A percentile compares a stretch with the other conserved stretches of the same genome.
Conservation (phyloP, 64 coral and sea anemone genomes). For the Montipora sp. region DNA sequence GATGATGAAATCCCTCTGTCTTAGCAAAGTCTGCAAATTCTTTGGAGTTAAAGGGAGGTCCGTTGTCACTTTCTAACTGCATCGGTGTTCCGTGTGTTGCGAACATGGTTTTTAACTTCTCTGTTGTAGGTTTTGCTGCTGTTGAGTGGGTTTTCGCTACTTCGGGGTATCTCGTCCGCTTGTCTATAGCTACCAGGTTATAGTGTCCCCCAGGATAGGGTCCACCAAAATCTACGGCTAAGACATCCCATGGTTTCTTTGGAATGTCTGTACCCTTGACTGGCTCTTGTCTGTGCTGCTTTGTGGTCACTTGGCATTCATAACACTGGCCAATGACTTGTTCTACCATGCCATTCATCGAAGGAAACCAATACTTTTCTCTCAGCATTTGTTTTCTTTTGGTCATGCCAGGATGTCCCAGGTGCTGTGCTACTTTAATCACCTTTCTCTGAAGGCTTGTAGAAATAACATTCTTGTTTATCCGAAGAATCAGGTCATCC, state of each 20-base stretch:
- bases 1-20: constrained; percentile 1
- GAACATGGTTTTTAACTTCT: no score
- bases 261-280: constrained; percentile 20
- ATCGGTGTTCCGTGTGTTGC: not conserved
- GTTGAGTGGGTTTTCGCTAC: no score
- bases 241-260: constrained; percentile 36
- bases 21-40: not conserved
- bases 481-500: not conserved
- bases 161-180: constrained; percentile 24
- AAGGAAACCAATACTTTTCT: constrained; percentile 49
- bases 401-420: constrained; percentile 30
- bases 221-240: constrained; percentile 38
- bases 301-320: constrained; percentile 22
- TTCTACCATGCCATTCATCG: constrained; percentile 32
- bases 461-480: not conserved
- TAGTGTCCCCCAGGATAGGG: constrained; percentile 55
- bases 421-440: constrained; percentile 23
- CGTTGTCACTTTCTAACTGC: not conserved
- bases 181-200: constrained; percentile 27
- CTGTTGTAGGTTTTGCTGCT: no score
- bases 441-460: constrained; percentile 49
- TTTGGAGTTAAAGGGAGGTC: not conserved
- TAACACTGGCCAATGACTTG: not conserved
- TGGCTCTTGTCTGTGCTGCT: constrained; percentile 22
- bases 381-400: constrained; percentile 67